Evolutionary conservation across 2,113 vertebrate species (phyloP), one percentile per base, ranked within the genome.

Genomic region (Hippocampus abdominalis): DNA sequence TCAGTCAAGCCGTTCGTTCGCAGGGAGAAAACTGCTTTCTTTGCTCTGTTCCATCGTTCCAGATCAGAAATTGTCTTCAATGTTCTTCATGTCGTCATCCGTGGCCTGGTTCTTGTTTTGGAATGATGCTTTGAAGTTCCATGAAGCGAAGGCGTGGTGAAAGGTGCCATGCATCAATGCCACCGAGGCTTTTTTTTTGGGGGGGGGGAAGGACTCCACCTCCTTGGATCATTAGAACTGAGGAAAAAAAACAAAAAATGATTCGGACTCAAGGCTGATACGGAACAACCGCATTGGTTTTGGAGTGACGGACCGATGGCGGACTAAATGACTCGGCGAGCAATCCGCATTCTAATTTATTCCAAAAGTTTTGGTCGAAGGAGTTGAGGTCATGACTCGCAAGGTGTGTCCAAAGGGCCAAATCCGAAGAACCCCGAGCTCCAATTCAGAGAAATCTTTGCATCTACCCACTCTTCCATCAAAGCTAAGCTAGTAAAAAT

Each of bases 61-160:
- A 49, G 70, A 59, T 73, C 61, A 64, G 21, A 62, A 36, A 69
- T 56, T 8, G 70, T 62, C 27, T 40, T 60, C 75, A 68, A 13
- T 81, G 82, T 81, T 71, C 77, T 70, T 56, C 54, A 23, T 78
- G 71, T 69, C 83, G 75, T 88, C 83, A 76, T 86, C 69, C 71
- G 40, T 73, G 72, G 75, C 81, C 77, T 68, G 70, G 77, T 74
- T 81, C 80, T 81, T 79, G 80, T 79, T 85, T 18, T 73, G 75
- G 69, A 86, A 84, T 36, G 72, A 85, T 84, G 64, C 84, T 86
- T 84, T 86, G 76, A 70, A 86, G 76, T 85, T 79, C 86, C 83
- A 82, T 85, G 80, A 84, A 84, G 85, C 64, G 15, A 68, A 64
- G 65, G 61, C 69, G 76, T 85, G 73, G 79, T 75, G 76, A 72